phyloP scores from a whole-genome alignment of 1,140 invertebrate species.

The Tetraneura akinire region DNA sequence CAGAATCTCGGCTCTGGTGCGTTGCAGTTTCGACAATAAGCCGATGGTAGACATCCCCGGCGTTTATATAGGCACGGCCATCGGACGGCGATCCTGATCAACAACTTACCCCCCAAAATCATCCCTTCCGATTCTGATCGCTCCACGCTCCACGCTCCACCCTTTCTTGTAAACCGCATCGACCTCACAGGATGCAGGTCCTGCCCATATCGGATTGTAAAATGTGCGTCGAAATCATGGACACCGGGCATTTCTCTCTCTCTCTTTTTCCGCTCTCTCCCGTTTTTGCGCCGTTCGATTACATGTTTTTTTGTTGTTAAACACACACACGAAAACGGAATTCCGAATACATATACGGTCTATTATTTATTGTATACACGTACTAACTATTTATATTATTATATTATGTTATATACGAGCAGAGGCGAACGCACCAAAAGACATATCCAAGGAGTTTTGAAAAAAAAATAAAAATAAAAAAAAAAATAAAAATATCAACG shows the following conservation, averaged over 20 bases:
- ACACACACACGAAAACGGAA: no score
- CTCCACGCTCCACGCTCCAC: slow-evolving; percentile 31
- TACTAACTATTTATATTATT: no score
- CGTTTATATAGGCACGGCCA: not conserved
- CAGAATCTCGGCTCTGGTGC: not conserved
- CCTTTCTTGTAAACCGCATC: slow-evolving; percentile 7
- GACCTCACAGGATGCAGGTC: not conserved
- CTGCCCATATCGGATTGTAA: no score
- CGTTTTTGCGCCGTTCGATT: not conserved
- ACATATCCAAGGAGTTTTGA: no score
- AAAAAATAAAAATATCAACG: no score
- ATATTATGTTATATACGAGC: no score
- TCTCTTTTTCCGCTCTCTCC: not conserved
- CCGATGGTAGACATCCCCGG: not conserved
- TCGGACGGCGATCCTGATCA: not conserved
- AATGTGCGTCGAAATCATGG: not conserved
- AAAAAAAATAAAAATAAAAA: no score
- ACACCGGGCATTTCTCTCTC: not conserved
- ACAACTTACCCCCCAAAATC: not conserved
- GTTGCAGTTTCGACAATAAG: not conserved
- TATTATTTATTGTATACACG: no score
- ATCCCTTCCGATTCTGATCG: not conserved
- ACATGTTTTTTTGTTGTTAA: no score
- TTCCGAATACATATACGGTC: not conserved
- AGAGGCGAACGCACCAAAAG: no score